These are phyloP conservation scores for Pemphredon lugubris DNA, from an alignment of 2,888 invertebrate species.

Conservation along the genomic window DNA sequence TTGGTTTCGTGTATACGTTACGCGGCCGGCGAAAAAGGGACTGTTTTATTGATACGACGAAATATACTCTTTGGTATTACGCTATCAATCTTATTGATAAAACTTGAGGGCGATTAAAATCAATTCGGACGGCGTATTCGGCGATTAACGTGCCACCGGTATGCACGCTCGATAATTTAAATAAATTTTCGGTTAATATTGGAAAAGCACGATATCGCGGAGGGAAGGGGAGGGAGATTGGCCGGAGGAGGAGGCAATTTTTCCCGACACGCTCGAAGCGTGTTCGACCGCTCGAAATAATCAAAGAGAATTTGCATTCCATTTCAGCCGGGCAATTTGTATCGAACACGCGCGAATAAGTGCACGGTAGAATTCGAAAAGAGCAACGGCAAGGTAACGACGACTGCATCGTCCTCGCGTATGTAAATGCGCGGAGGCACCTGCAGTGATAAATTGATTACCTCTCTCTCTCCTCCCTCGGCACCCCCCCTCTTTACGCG, in stretches of 20 bases:
- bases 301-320: conserved; percentile 52
- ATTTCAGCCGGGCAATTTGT: conserved; percentile 61
- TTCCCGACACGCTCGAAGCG: background rate
- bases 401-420: conserved; percentile 71
- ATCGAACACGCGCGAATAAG: conserved; percentile 42
- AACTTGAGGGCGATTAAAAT: background rate
- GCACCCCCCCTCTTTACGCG: conserved; percentile 47
- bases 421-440: conserved; percentile 78
- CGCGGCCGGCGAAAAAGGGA: background rate
- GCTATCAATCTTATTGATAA: too few species aligned
- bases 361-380: conserved; percentile 55
- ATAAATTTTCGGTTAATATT: background rate
- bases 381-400: conserved; percentile 51
- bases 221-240: too few species aligned
- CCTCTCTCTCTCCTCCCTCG: conserved; percentile 51
- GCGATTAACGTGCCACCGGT: too few species aligned
- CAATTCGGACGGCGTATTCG: too few species aligned
- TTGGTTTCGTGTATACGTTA: background rate
- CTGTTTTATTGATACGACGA: background rate
- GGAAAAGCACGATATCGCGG: too few species aligned
- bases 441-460: conserved; percentile 80
- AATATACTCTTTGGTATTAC: background rate
- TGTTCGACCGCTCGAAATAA: conserved; percentile 47
- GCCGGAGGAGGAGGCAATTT: too few species aligned
- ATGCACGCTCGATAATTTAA: too few species aligned